phyloP scores from a whole-genome alignment of 1,140 invertebrate genomes.

The Physella acuta region DNA sequence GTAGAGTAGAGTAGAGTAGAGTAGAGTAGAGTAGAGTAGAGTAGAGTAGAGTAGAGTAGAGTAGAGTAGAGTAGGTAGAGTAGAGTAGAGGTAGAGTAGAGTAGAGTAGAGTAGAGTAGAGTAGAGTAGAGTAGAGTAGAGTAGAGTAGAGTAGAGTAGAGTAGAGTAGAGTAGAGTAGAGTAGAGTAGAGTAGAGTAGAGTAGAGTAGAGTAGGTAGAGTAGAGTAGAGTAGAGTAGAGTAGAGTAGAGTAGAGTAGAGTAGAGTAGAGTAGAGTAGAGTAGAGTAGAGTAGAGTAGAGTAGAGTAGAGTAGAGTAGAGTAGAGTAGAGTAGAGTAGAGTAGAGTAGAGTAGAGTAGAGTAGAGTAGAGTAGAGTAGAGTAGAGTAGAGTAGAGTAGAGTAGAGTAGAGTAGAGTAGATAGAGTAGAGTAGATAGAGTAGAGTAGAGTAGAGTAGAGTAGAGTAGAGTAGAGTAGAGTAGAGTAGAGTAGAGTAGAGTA shows the following conservation, averaged over 20 bases:
- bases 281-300: background rate
- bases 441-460: too few species aligned
- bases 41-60: background rate
- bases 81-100: background rate
- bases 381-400: too few species aligned
- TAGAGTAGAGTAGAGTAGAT: too few species aligned
- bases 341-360: too few species aligned
- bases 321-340: background rate
- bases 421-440: too few species aligned
- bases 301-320: background rate
- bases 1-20: constrained; percentile 1
- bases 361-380: too few species aligned
- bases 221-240: background rate
- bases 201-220: background rate
- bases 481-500: too few species aligned
- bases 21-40: background rate
- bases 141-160: background rate
- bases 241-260: background rate
- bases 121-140: background rate
- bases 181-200: background rate
- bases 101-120: background rate
- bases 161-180: background rate
- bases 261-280: background rate
- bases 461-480: too few species aligned
- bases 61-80: background rate